Conservation (phyloP, 2,113 vertebrate genomes). For the Silurus asotus region DNA sequence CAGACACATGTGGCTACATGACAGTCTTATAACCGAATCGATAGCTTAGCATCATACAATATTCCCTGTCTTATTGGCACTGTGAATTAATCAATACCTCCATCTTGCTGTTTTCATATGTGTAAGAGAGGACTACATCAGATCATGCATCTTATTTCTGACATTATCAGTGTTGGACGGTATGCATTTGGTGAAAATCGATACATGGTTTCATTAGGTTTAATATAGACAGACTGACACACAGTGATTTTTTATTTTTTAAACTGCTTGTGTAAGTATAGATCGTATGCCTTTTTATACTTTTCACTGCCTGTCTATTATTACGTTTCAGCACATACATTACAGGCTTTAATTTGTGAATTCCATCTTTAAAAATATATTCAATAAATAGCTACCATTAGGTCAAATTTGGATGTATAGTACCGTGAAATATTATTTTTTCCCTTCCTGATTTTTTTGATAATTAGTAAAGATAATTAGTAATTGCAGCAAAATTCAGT, state of each 20-base stretch:
- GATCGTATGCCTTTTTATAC: neutral
- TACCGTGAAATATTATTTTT: too few relatives aligned
- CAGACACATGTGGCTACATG: neutral
- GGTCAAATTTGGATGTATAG: too few relatives aligned
- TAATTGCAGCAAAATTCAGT: too few relatives aligned
- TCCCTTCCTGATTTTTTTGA: too few relatives aligned
- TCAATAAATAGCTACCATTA: too few relatives aligned
- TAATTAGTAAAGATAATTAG: too few relatives aligned
- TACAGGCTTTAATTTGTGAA: neutral
- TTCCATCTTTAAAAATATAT: neutral
- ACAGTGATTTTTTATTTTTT: neutral
- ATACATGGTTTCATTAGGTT: constrained; percentile 9
- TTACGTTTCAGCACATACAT: neutral
- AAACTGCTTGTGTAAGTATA: neutral
- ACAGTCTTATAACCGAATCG: neutral
- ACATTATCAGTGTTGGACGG: neutral
- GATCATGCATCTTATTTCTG: neutral
- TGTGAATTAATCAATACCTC: constrained; percentile 23
- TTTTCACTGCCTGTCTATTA: neutral
- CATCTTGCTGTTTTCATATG: neutral
- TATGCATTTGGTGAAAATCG: neutral
- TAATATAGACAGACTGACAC: neutral
- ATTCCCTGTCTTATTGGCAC: neutral
- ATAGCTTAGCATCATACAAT: neutral
- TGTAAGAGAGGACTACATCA: neutral